Evolutionary conservation across 35 echinoderm and acorn worm species (phyloP), one percentile per base, ranked within the genome.

Genomic region (Hemicentrotus pulcherrimus): DNA sequence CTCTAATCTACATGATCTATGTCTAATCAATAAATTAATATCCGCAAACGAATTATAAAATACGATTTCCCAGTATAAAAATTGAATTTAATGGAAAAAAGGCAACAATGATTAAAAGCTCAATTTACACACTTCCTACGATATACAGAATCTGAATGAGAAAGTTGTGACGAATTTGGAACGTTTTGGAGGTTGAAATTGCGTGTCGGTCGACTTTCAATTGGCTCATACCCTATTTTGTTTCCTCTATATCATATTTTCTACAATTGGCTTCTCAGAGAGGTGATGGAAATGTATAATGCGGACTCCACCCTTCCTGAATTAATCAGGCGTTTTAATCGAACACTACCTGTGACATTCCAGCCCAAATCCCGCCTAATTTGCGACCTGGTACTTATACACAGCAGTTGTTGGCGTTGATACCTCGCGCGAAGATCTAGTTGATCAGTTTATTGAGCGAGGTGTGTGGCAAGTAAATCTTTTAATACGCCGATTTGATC

Each of bases 291-390:
- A n/a, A n/a, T 78, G 5, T 78, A 71, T 24, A 55, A 28, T 71
- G 2, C 4, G n/a, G 65, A 78, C 65, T 78, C 65, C 65, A 78
- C 65, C 65, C 65, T 78, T 78, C 65, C 65, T 78, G 65, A 78
- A 78, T 78, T 78, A 78, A 78, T 78, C 65, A 78, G 7, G 65
- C 65, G 19, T 7, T 78, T 78, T 78, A 78, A 78, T 78, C 65
- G 65, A 78, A 78, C 65, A 78, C 65, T 78, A 78, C 65, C 65
- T 78, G 65, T 78, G 65, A 78, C 65, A 78, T 78, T 78, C 65
- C 65, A 78, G 65, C 22, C 65, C 65, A 78, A 78, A 78, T 78
- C 65, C 65, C 65, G 65, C 65, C 65, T 78, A 78, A 78, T 78
- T 78, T 22, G 5, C 24, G 65, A 78, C 65, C 22, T 78, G 65